phyloP scores from a whole-genome alignment of 2,888 invertebrate genomes.

The Protonemura montana region DNA sequence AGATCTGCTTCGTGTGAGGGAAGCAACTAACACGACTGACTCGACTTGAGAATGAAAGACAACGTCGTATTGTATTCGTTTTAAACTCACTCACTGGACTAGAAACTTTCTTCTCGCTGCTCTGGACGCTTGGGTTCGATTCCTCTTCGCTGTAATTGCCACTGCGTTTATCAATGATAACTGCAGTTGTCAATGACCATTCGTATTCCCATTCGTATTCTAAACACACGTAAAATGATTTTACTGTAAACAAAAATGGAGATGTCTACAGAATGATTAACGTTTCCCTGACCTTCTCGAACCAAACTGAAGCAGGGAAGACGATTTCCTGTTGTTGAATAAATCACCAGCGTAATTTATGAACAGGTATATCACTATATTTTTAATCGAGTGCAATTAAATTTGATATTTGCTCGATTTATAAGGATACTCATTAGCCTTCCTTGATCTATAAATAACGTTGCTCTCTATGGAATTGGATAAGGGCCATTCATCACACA shows the following conservation, averaged over 20 bases:
- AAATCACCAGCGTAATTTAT: not conserved
- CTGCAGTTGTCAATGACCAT: too few relatives aligned
- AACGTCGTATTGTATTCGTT: too few relatives aligned
- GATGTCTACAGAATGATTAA: not conserved
- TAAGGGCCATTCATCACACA: not conserved
- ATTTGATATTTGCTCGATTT: constrained; percentile 7
- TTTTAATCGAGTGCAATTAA: not conserved
- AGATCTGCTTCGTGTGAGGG: constrained; percentile 4
- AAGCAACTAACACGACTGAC: not conserved
- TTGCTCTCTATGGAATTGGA: not conserved
- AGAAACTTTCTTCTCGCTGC: too few relatives aligned
- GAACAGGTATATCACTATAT: not conserved
- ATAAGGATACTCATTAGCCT: not conserved
- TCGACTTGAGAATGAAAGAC: not conserved
- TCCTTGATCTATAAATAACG: not conserved
- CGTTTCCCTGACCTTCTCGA: not conserved
- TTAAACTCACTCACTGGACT: too few relatives aligned
- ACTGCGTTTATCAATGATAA: too few relatives aligned
- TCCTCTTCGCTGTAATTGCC: too few relatives aligned
- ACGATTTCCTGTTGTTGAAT: not conserved
- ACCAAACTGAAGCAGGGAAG: not conserved
- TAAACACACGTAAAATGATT: not conserved
- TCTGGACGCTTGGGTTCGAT: too few relatives aligned
- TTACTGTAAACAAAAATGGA: not conserved
- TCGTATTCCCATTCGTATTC: too few relatives aligned